Evolutionary conservation across 1,140 invertebrate species (phyloP), one percentile per base, ranked within the genome.

Genomic region (Dufourea novaeangliae): DNA sequence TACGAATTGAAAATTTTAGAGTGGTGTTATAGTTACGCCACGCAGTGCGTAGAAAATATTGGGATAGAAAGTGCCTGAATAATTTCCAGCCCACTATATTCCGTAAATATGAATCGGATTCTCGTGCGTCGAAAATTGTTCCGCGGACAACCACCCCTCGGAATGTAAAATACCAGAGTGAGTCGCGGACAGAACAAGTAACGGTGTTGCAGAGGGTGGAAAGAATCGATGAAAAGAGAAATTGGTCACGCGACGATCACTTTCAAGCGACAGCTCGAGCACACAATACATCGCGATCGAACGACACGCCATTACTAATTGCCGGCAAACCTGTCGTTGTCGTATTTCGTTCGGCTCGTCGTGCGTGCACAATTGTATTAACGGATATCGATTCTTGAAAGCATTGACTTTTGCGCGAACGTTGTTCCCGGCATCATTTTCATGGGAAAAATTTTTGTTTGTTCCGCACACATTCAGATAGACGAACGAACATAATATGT

Each of bases 281-380:
- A 54, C 74, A 52, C 67, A 68, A 83, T 67, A 77, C 71, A 61
- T 66, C 64, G 59, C 66, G 67, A 75, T 71, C 71, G 66, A 22
- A 61, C 61, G 66, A 70, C 66, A 71, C 68, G 68, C 50, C 56
- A 73, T 83, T 82, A 72, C 64, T 83, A 82, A 83, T 83, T 83
- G 80, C 59, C 69, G 64, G 68, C 69, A 59, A 79, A 37, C 63
- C 62, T 73, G 68, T 56, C 75, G 80, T 61, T 82, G 81, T 82
- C 80, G 74, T 73, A 73, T 44, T 69, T 78, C 69, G 59, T 37
- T 78, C 69, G 75, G 52, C 29, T 54, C 75, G 62, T 72, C 50
- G 41, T 78, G 68, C 74, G 56, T 78, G 62, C 41, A 72, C 73
- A 82, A 83, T 83, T 37, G 56, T 69, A 79, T 83, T 83, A 83